Evolutionary conservation across 2,797 vertebrate species (phyloP).

Genomic region (Acridotheres tristis): DNA sequence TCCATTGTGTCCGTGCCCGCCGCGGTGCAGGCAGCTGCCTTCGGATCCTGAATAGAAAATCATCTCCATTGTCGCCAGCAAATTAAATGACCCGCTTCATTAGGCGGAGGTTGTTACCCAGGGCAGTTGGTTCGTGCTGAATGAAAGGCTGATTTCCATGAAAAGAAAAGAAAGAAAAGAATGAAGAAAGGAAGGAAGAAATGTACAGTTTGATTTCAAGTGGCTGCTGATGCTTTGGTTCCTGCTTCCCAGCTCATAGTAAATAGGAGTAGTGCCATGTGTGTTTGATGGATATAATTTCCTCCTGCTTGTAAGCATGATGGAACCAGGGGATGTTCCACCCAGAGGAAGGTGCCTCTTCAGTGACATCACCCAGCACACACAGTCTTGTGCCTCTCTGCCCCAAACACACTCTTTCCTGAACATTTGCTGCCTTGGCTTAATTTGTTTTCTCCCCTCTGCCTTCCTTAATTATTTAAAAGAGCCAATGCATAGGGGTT

Average conservation of each 20-base stretch:
- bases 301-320: background rate
- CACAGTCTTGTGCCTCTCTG: background rate
- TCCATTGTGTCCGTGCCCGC: slow-evolving; percentile 51
- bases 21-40: slow-evolving; percentile 61
- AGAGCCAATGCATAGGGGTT: background rate
- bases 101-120: slow-evolving; percentile 52
- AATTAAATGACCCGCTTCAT: slow-evolving; percentile 69
- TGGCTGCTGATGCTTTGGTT: slow-evolving; percentile 38
- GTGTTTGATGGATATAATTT: background rate
- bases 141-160: slow-evolving; percentile 69
- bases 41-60: slow-evolving; percentile 52
- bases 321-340: background rate
- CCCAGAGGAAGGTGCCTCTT: background rate
- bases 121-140: slow-evolving; percentile 56
- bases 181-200: slow-evolving; percentile 11
- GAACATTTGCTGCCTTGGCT: background rate
- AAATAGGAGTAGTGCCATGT: background rate
- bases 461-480: background rate
- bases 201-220: background rate
- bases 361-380: background rate
- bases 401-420: background rate
- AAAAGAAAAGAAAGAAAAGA: slow-evolving; percentile 36
- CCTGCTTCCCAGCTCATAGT: background rate
- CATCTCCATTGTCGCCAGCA: slow-evolving; percentile 58
- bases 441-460: background rate